phyloP scores from a whole-genome alignment of 2,888 invertebrate genomes.

The Andricus quercusramuli region DNA sequence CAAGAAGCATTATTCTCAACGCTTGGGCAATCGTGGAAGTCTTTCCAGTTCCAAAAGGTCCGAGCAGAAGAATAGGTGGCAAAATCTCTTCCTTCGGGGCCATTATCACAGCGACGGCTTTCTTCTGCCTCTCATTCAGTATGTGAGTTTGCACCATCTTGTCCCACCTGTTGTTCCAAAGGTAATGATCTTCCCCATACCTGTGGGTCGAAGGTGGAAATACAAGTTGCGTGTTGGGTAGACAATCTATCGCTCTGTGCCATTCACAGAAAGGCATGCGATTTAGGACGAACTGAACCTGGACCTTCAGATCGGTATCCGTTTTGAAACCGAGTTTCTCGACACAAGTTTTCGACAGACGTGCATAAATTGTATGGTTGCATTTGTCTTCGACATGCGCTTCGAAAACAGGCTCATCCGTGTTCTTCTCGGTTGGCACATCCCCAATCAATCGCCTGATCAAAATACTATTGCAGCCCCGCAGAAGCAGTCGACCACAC shows the following conservation, averaged over 20 bases:
- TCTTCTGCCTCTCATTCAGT: conserved; percentile 88
- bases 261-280: conserved; percentile 90
- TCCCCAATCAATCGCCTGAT: conserved; percentile 71
- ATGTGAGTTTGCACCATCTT: conserved; percentile 7
- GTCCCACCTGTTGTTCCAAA: conserved; percentile 25
- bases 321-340: conserved; percentile 82
- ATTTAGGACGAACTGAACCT: conserved; percentile 90
- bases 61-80: conserved; percentile 87
- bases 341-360: conserved; percentile 85
- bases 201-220: conserved; percentile 80
- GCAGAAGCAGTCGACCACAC: conserved; percentile 88
- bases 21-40: conserved; percentile 89
- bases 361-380: conserved; percentile 87
- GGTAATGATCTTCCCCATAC: conserved; percentile 4
- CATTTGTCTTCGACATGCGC: conserved; percentile 90
- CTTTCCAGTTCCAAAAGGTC: conserved; percentile 93
- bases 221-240: conserved; percentile 85
- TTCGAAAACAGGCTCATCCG: conserved; percentile 80
- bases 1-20: conserved; percentile 76
- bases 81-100: conserved; percentile 82
- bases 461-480: conserved; percentile 83
- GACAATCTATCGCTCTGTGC: conserved; percentile 89
- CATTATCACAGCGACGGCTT: conserved; percentile 89
- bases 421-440: not conserved
- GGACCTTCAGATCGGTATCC: conserved; percentile 84